Percentiles rank a stretch among this genome's conserved stretches.
Evolutionary conservation across 2,888 invertebrate genomes (phyloP).

Genomic region (Ephialtes manifestator): DNA sequence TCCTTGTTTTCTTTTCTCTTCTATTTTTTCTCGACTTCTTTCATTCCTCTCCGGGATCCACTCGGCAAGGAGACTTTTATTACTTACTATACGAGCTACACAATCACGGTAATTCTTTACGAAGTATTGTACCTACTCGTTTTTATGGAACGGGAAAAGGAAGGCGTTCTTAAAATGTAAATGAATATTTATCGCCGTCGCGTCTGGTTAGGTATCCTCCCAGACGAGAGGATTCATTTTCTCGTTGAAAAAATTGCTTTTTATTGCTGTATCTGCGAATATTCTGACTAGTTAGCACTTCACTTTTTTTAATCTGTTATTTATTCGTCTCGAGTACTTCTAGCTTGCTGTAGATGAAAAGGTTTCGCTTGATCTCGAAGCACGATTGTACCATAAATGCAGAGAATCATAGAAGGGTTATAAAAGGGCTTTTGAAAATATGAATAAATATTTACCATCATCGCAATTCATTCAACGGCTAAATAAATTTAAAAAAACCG

Average conservation of each 20-base stretch:
- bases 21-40: slow-evolving; percentile 30
- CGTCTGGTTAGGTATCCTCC: neutral
- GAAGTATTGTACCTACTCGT: slow-evolving; percentile 32
- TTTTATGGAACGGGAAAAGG: slow-evolving; percentile 6
- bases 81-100: slow-evolving; percentile 49
- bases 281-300: neutral
- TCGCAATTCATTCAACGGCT: neutral
- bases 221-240: slow-evolving; percentile 12
- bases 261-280: slow-evolving; percentile 6
- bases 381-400: slow-evolving; percentile 17
- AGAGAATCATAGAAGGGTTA: slow-evolving; percentile 14
- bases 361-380: neutral
- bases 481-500: neutral
- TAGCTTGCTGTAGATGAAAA: neutral
- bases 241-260: slow-evolving; percentile 31
- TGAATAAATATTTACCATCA: slow-evolving; percentile 51
- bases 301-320: slow-evolving; percentile 6
- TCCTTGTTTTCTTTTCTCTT: slow-evolving; percentile 31
- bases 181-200: slow-evolving; percentile 52
- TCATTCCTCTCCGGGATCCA: slow-evolving; percentile 16
- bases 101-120: slow-evolving; percentile 40
- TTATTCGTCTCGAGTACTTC: slow-evolving; percentile 10
- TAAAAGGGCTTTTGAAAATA: slow-evolving; percentile 29
- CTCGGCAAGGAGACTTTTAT: slow-evolving; percentile 52
- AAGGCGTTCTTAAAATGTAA: slow-evolving; percentile 37